Evolutionary conservation across 1,140 invertebrate genomes (phyloP).

Genomic region (Ips typographus): DNA sequence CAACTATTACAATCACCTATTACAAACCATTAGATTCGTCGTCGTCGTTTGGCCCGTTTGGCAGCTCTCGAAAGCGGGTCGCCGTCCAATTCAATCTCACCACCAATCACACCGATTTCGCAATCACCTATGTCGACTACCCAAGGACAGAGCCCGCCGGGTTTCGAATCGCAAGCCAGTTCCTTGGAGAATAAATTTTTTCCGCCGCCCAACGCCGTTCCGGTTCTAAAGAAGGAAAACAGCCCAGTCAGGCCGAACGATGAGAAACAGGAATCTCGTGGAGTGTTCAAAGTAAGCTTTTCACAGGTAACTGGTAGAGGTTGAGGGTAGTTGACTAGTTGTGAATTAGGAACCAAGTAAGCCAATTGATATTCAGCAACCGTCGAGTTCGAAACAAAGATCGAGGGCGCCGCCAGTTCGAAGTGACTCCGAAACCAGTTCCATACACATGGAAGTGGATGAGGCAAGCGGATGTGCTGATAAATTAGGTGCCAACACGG

Average conservation of each 20-base stretch:
- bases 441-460: constrained; percentile 61
- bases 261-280: constrained; percentile 32
- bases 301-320: neutral
- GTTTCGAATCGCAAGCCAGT: constrained; percentile 30
- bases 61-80: constrained; percentile 55
- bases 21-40: constrained; percentile 61
- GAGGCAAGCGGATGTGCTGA: constrained; percentile 54
- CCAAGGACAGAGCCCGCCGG: constrained; percentile 47
- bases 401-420: constrained; percentile 41
- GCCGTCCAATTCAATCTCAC: constrained; percentile 47
- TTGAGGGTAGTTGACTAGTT: neutral
- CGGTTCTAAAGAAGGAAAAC: neutral
- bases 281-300: constrained; percentile 41
- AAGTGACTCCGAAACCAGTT: constrained; percentile 50
- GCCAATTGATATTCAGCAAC: constrained; percentile 46
- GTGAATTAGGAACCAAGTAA: constrained; percentile 42
- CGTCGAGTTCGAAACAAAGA: constrained; percentile 43
- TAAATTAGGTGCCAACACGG: constrained; percentile 57
- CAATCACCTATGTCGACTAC: constrained; percentile 44
- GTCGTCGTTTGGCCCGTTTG: constrained; percentile 66
- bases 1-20: constrained; percentile 5
- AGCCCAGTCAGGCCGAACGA: neutral
- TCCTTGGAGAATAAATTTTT: constrained; percentile 37
- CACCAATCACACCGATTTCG: constrained; percentile 48
- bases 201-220: constrained; percentile 5